Evolutionary conservation across 2,113 vertebrate species (phyloP), one percentile per base, ranked within the genome.

Genomic region (Clarias gariepinus): DNA sequence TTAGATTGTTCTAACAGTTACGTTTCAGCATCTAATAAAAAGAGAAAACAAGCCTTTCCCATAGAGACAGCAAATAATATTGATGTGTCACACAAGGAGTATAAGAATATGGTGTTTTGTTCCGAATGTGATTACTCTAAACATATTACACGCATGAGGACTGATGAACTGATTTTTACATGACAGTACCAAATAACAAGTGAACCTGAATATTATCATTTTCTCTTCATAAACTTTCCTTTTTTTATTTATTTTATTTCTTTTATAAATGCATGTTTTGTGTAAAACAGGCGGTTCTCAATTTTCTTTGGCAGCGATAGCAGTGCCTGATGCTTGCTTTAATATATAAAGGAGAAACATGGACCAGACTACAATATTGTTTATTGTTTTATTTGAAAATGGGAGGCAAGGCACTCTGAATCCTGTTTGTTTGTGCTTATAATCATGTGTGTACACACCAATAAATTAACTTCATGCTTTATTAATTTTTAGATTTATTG

Each of bases 1-100:
- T 55, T 78, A 18, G 28, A 55, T 78, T 78, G 52, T 55, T 55
- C 41, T 36, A 36, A 36, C 30, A 80, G 57, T 19, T 25, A 13
- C 36, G 55, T 6, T 61, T 80, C 57, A 81, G 30, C 10, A 81
- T 61, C 30, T 61, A 81, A 81, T 81, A 81, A 81, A 81, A 61
- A 61, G 30, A 81, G 57, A 61, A 81, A 61, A 60, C 28, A 41
- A 81, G 30, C 57, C 30, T 25, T 81, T 19, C 58, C 78, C 57
- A 61, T 41, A 21, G 78, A 81, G 78, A 41, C 33, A 25, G 23
- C 78, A 41, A 41, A 81, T 79, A 79, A 79, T 81, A 61, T 81
- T 41, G 57, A 81, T 8, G 78, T 81, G 57, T 15, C 78, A 1
- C 57, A 13, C 57, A 8, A 81, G 61, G 36, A 1, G 4, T 30